These are phyloP conservation scores for Tethya wilhelma DNA, from an alignment of 37 sponge, comb jelly and placozoan genomes.

Conservation along the genomic window DNA sequence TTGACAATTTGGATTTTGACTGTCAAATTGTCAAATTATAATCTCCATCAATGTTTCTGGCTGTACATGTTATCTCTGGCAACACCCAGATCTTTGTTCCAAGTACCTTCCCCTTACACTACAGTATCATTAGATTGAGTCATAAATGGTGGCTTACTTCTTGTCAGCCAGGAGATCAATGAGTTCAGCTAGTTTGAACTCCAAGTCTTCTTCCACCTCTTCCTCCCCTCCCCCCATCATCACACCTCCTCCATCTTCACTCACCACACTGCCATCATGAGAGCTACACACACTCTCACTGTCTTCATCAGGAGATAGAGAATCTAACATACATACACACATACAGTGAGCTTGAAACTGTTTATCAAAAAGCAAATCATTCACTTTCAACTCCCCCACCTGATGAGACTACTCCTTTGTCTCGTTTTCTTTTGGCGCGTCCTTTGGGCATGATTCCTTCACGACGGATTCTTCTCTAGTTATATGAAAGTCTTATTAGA, in stretches of 20 bases:
- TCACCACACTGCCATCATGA: constrained; percentile 46
- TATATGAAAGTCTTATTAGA: too few relatives aligned
- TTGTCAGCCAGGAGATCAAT: constrained; percentile 68
- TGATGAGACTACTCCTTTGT: background rate
- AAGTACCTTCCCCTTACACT: too few relatives aligned
- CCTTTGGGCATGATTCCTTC: constrained; percentile 32
- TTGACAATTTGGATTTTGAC: too few relatives aligned
- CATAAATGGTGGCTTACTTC: constrained; percentile 30
- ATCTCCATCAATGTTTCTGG: too few relatives aligned
- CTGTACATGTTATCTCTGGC: too few relatives aligned
- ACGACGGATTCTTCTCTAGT: too few relatives aligned
- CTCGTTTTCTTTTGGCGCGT: background rate
- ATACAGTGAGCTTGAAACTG: background rate
- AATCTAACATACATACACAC: background rate
- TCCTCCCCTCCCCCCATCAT: constrained; percentile 15
- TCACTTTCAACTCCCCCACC: constrained; percentile 12
- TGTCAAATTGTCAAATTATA: too few relatives aligned
- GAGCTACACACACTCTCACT: constrained; percentile 74
- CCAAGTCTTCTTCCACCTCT: constrained; percentile 43
- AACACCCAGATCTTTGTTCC: too few relatives aligned
- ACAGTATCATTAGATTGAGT: background rate
- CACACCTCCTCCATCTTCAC: constrained; percentile 48
- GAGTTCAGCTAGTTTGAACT: constrained; percentile 54
- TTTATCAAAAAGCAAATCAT: background rate
- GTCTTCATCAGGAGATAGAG: constrained; percentile 61